These are phyloP conservation scores for Myiozetetes cayanensis DNA, from an alignment of 2,113 vertebrate species.

Conservation along the genomic window DNA sequence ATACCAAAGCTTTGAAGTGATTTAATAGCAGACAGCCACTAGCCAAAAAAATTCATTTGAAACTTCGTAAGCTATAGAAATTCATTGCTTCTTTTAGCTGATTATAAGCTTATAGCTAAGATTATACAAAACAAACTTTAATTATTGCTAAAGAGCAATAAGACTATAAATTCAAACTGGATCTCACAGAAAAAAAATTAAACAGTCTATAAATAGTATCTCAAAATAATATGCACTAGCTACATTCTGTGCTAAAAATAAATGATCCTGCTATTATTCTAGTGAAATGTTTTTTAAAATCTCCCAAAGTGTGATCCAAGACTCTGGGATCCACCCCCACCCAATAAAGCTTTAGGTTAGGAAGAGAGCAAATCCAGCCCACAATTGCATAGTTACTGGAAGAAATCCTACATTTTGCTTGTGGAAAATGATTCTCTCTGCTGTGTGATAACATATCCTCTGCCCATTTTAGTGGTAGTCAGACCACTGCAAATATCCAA, in stretches of 20 bases:
- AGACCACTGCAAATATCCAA: not conserved
- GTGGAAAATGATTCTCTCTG: not conserved
- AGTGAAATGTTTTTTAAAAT: not conserved
- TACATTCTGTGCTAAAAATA: constrained; percentile 22
- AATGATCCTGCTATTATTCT: not conserved
- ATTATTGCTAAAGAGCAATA: not conserved
- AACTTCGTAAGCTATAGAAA: not conserved
- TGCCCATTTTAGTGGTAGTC: not conserved
- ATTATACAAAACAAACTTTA: constrained; percentile 25
- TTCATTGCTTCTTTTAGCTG: not conserved
- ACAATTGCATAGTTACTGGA: not conserved
- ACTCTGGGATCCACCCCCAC: not conserved
- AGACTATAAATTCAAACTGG: not conserved
- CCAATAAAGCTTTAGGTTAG: not conserved
- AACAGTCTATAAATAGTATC: not conserved
- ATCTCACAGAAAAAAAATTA: not conserved
- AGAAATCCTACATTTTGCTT: not conserved
- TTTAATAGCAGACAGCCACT: not conserved
- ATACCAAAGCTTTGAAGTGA: not conserved
- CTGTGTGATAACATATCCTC: not conserved
- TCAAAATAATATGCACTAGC: not conserved
- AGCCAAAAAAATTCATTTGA: not conserved
- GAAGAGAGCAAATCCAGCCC: not conserved
- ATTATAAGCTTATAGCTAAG: not conserved
- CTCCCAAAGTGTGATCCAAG: not conserved